These are phyloP conservation scores for Andricus curvator DNA, from an alignment of 2,888 invertebrate genomes.

Conservation along the genomic window DNA sequence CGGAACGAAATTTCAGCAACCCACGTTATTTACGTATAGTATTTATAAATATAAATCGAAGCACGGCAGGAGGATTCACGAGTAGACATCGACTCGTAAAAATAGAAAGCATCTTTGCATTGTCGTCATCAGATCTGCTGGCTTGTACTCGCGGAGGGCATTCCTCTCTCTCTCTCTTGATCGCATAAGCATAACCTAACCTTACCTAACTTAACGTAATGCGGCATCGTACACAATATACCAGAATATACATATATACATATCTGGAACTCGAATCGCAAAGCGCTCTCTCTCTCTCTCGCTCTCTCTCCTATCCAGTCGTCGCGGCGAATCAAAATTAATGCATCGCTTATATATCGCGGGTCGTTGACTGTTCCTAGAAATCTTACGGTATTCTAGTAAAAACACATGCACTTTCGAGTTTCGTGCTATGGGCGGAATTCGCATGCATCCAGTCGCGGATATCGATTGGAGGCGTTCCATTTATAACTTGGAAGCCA, in stretches of 20 bases:
- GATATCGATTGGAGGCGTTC: slow-evolving; percentile 55
- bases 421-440: slow-evolving; percentile 53
- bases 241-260: slow-evolving; percentile 42
- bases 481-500: slow-evolving; percentile 54
- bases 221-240: slow-evolving; percentile 37
- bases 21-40: background rate
- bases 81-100: background rate
- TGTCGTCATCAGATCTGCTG: slow-evolving; percentile 29
- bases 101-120: slow-evolving; percentile 36
- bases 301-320: slow-evolving; percentile 39
- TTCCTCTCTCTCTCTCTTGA: slow-evolving; percentile 43
- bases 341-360: slow-evolving; percentile 52
- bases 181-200: slow-evolving; percentile 48
- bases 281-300: slow-evolving; percentile 6
- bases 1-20: background rate
- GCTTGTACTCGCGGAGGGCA: slow-evolving; percentile 43
- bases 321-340: slow-evolving; percentile 54
- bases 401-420: slow-evolving; percentile 48
- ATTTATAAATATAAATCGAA: slow-evolving; percentile 41
- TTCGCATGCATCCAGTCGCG: slow-evolving; percentile 50
- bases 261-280: slow-evolving; percentile 8
- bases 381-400: slow-evolving; percentile 50
- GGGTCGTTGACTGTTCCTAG: slow-evolving; percentile 57
- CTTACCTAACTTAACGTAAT: slow-evolving; percentile 47
- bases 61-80: background rate